These are phyloP conservation scores for Erannis defoliaria DNA, from an alignment of 2,888 invertebrate genomes.

Conservation along the genomic window DNA sequence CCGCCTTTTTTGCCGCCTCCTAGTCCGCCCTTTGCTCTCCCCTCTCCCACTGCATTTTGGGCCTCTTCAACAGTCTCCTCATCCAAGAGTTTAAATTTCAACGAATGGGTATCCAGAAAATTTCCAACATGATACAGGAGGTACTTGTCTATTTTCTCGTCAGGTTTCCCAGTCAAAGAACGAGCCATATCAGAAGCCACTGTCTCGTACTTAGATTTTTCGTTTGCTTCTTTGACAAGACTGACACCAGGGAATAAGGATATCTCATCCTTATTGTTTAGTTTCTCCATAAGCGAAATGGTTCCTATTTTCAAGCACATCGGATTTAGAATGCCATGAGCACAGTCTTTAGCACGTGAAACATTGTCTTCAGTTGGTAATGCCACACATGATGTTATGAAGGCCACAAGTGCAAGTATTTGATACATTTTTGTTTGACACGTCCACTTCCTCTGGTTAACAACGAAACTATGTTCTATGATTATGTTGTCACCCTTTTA, in stretches of 20 bases:
- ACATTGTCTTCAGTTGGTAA: constrained; percentile 57
- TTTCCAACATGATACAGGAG: constrained; percentile 89
- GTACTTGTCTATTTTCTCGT: constrained; percentile 90
- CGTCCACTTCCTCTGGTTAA: constrained; percentile 54
- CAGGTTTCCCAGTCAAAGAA: constrained; percentile 90
- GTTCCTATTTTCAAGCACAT: constrained; percentile 81
- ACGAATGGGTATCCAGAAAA: constrained; percentile 89
- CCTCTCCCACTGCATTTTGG: constrained; percentile 75
- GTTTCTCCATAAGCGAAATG: constrained; percentile 73
- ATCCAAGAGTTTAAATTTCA: constrained; percentile 89
- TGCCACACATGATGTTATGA: constrained; percentile 51
- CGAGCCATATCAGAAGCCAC: constrained; percentile 88
- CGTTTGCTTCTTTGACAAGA: constrained; percentile 88
- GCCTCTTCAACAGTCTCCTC: constrained; percentile 85
- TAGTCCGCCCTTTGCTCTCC: constrained; percentile 70
- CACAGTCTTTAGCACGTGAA: constrained; percentile 70
- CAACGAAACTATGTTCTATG: constrained; percentile 58
- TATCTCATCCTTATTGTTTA: constrained; percentile 75
- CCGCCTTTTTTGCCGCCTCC: constrained; percentile 73
- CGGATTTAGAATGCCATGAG: constrained; percentile 74
- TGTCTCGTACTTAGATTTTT: constrained; percentile 85
- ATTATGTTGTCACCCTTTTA: constrained; percentile 66
- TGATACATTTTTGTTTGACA: constrained; percentile 60
- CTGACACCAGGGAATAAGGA: constrained; percentile 84
- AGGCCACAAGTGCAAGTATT: constrained; percentile 35